phyloP scores from a whole-genome alignment of 53 echinoderm and acorn worm species.

The Luidia sarsii region DNA sequence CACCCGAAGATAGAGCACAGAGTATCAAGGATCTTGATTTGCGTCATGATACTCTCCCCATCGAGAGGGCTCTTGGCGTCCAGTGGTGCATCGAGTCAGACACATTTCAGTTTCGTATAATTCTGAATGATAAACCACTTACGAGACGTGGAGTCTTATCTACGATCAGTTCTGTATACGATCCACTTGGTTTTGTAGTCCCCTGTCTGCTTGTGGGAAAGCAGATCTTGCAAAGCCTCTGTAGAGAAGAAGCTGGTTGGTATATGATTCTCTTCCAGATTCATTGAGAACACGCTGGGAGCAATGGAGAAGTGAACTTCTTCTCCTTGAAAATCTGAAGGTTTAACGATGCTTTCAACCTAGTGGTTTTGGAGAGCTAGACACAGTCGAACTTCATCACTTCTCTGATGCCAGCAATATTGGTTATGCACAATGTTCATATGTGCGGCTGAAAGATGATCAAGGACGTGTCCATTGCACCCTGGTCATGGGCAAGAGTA shows the following conservation, averaged over 20 bases:
- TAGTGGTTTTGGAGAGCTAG: slow-evolving; percentile 8
- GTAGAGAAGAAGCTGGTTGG: slow-evolving; percentile 56
- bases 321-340: slow-evolving; percentile 27
- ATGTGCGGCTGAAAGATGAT: slow-evolving; percentile 45
- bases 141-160: slow-evolving; percentile 61
- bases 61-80: slow-evolving; percentile 64
- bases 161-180: slow-evolving; percentile 69
- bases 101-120: slow-evolving; percentile 64
- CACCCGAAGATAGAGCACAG: slow-evolving; percentile 48
- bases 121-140: slow-evolving; percentile 51
- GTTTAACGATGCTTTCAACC: slow-evolving; percentile 51
- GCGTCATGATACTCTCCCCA: slow-evolving; percentile 26
- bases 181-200: slow-evolving; percentile 63
- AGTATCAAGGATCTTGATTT: slow-evolving; percentile 49
- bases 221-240: slow-evolving; percentile 66
- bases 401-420: slow-evolving; percentile 62
- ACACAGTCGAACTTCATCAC: slow-evolving; percentile 40
- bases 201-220: slow-evolving; percentile 64
- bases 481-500: slow-evolving; percentile 60
- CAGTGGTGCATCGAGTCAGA: slow-evolving; percentile 73
- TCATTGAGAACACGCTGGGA: slow-evolving; percentile 48
- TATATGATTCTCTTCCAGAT: slow-evolving; percentile 70
- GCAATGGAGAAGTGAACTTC: slow-evolving; percentile 47
- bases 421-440: slow-evolving; percentile 72
- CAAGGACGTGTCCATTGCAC: slow-evolving; percentile 10